Conservation (phyloP, 2,888 invertebrate genomes). For the Thereva unica region DNA sequence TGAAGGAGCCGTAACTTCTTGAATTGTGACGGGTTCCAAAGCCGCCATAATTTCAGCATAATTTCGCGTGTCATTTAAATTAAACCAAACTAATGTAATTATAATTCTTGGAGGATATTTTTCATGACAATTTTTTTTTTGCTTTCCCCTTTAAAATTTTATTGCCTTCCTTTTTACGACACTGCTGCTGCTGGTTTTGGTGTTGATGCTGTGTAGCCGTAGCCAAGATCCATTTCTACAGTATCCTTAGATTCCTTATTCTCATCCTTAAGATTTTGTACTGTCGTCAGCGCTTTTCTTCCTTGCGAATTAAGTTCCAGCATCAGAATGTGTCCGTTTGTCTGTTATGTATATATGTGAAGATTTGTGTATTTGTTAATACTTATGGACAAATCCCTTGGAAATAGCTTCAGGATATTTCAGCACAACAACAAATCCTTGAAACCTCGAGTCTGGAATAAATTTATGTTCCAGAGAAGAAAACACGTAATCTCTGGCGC, state of each 20-base stretch:
- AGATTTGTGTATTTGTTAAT: conserved; percentile 19
- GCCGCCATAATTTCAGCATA: conserved; percentile 18
- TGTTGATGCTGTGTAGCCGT: conserved; percentile 8
- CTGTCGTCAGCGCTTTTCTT: conserved; percentile 30
- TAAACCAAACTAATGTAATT: conserved; percentile 39
- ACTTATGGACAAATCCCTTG: conserved; percentile 22
- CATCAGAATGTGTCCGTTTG: conserved; percentile 23
- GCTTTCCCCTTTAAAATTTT: conserved; percentile 26
- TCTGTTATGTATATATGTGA: conserved; percentile 4
- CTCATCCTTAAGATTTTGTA: conserved; percentile 17
- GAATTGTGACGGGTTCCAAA: background rate
- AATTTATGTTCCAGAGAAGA: conserved; percentile 20
- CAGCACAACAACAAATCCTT: conserved; percentile 28
- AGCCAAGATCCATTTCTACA: background rate
- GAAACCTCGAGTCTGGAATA: conserved; percentile 17
- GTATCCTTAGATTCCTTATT: too few relatives aligned
- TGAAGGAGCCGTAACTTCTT: too few relatives aligned
- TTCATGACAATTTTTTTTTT: conserved; percentile 12
- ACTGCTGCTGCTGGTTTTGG: background rate
- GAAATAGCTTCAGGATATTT: conserved; percentile 26
- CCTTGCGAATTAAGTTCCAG: conserved; percentile 25
- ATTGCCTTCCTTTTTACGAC: conserved; percentile 2
- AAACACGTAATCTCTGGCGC: conserved; percentile 29
- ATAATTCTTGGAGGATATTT: conserved; percentile 38
- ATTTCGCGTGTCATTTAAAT: conserved; percentile 39